Percentiles rank a stretch among this genome's conserved stretches.
Evolutionary conservation across 2,113 vertebrate species (phyloP).

Genomic region (Nothoprocta perdicaria): DNA sequence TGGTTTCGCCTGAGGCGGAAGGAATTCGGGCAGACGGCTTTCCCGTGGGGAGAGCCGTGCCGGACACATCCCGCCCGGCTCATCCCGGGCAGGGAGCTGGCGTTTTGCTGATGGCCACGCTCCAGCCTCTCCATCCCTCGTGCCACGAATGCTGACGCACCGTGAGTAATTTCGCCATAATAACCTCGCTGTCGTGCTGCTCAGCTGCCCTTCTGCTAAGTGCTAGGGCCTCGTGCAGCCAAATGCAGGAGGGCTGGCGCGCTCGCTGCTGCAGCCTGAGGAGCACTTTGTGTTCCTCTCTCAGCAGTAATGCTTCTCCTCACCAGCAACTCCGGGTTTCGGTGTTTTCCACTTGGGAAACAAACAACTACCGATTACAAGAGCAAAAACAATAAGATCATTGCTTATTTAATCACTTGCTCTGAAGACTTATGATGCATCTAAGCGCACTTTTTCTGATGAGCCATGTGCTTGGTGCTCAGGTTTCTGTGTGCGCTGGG

Average conservation of each 20-base stretch:
- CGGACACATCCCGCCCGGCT: not conserved
- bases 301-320: not conserved
- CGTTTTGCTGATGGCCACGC: not conserved
- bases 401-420: not conserved
- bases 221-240: slow-evolving; percentile 35
- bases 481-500: not conserved
- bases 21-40: not conserved
- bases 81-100: not conserved
- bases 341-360: not conserved
- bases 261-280: not conserved
- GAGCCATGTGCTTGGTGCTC: not conserved
- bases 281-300: not conserved
- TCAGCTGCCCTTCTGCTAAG: not conserved
- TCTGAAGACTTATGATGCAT: not conserved
- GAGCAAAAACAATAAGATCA: fast-evolving
- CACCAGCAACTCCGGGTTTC: not conserved
- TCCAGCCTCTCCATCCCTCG: not conserved
- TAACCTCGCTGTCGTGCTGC: not conserved
- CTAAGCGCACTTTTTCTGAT: not conserved
- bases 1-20: not conserved
- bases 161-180: not conserved
- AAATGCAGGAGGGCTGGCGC: not conserved
- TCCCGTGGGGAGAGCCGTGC: fast-evolving
- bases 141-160: not conserved
- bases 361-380: not conserved